Base-by-base conservation (phyloP, 2,797 vertebrate species). In the Knipowitschia caucasica region DNA sequence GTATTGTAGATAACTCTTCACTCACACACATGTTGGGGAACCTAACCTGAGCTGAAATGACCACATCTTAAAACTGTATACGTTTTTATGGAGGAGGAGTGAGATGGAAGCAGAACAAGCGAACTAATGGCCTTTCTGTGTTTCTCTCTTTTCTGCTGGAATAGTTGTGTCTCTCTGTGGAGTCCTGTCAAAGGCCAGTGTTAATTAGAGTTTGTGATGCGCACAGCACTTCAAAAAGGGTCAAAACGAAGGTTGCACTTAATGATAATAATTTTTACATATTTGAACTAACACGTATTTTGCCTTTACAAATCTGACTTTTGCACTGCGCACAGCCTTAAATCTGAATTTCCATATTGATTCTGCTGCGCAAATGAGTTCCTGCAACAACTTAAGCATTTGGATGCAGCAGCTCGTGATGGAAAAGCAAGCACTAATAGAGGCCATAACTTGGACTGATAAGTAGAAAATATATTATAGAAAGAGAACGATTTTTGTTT, bases 151-250 rank as follows among this genome's bases (percentile, higher is more conserved):
- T 74, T 53, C 53, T 33, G 46, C 67, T 47, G 53, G 64, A 64
- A 77, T 83, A 77, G 83, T 84, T 87, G 74, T 70, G 51, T 43
- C 56, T 81, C 83, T 83, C 84, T 71, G 73, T 80, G 83, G 78
- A 85, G 86, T 74, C 58, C 56, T 74, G 81, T 77, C 82, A 82
- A 65, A 84, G 78, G 85, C 81, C 83, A 80, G 88, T 89, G 83
- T 86, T 90, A 89, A 90, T 91, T 89, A 90, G 78, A 64, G 58
- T 69, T 81, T 79, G 88, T 85, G 82, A 87, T 85, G 73, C 65
- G 50, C 77, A 70, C 62, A 79, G 62, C 72, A 67, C 80, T 82
- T 77, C 75, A 84, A 86, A 82, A 81, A 67, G 71, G 85, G 84
- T 82, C 75, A 71, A 49, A 34, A 71, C 78, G 84, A 89, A 89